Percentiles rank a stretch among this genome's conserved stretches.
phyloP scores from a whole-genome alignment of 2,888 invertebrate species.

The Urechis unicinctus region DNA sequence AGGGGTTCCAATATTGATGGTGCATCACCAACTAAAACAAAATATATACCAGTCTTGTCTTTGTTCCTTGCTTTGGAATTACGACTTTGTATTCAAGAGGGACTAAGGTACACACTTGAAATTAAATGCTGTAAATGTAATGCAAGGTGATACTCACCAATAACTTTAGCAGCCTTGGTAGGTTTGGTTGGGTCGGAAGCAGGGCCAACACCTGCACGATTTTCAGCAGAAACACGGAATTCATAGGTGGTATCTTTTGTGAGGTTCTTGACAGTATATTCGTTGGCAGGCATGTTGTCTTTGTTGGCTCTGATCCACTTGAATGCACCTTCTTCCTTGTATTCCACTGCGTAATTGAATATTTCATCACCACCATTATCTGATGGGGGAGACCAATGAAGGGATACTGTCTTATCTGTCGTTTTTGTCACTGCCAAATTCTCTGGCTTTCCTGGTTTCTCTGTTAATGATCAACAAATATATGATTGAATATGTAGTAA shows the following conservation, averaged over 20 bases:
- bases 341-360: constrained; percentile 82
- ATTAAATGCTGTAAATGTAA: too few species aligned
- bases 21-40: neutral
- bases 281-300: constrained; percentile 15
- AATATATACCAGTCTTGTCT: too few species aligned
- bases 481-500: neutral
- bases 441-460: constrained; percentile 64
- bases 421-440: constrained; percentile 30
- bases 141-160: too few species aligned
- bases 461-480: constrained; percentile 36
- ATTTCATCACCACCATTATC: constrained; percentile 87
- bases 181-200: constrained; percentile 11
- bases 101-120: too few species aligned
- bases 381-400: constrained; percentile 79
- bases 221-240: constrained; percentile 17
- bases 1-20: neutral
- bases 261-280: constrained; percentile 18
- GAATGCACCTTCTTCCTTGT: constrained; percentile 32
- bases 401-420: constrained; percentile 48
- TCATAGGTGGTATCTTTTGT: constrained; percentile 1
- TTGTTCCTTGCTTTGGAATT: too few species aligned
- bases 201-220: constrained; percentile 17
- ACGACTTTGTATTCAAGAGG: too few species aligned
- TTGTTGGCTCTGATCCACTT: constrained; percentile 38
- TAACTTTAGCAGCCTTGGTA: neutral